Conservation (phyloP, 2,888 invertebrate species). For the Andrena camellia region DNA sequence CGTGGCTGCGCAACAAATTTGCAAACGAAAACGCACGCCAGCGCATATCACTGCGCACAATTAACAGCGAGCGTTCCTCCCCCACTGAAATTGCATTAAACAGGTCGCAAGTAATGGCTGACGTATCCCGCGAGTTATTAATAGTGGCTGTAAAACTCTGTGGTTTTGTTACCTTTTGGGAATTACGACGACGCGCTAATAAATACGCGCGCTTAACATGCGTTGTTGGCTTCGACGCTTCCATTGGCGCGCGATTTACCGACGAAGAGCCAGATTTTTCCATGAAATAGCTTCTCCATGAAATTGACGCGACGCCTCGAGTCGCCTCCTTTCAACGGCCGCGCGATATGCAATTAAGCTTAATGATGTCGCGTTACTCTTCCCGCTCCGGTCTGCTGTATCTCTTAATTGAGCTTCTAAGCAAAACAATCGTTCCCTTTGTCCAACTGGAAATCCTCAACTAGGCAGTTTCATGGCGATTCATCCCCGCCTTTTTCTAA, state of each 20-base stretch:
- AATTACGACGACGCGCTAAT: slow-evolving; percentile 10
- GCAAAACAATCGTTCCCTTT: slow-evolving; percentile 53
- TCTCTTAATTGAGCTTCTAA: slow-evolving; percentile 48
- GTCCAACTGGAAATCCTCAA: slow-evolving; percentile 8
- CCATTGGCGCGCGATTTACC: neutral
- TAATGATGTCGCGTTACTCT: slow-evolving; percentile 37
- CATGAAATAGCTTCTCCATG: neutral
- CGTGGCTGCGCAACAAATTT: neutral
- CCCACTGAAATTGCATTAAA: neutral
- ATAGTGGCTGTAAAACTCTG: neutral
- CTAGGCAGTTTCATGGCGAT: slow-evolving; percentile 21
- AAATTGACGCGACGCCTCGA: slow-evolving; percentile 11
- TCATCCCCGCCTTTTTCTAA: slow-evolving; percentile 10
- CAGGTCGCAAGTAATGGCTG: slow-evolving; percentile 9
- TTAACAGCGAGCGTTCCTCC: slow-evolving; percentile 19
- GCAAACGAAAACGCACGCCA: slow-evolving; percentile 15
- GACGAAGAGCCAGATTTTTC: neutral
- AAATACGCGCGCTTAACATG: neutral
- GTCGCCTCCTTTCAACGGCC: slow-evolving; percentile 7
- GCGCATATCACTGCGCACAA: neutral
- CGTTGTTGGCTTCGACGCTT: neutral
- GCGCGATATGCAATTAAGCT: slow-evolving; percentile 43
- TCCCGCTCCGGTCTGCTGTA: neutral
- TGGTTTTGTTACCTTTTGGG: neutral
- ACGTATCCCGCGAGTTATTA: neutral